These are phyloP conservation scores for Synaphobranchus kaupii DNA, from an alignment of 2,797 vertebrate genomes.

Conservation along the genomic window DNA sequence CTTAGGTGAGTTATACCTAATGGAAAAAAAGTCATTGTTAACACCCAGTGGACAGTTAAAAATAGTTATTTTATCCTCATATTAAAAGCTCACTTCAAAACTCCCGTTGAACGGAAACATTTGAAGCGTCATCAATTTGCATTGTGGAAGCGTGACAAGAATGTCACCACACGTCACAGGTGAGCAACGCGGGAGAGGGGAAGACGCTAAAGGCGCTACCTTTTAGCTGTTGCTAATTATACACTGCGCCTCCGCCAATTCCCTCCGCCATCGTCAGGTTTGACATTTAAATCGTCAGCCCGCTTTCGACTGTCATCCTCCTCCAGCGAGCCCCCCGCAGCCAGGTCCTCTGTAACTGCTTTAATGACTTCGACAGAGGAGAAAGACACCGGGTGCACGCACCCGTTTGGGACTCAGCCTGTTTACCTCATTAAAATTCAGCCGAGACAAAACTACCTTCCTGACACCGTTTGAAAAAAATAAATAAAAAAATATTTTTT, in stretches of 20 bases:
- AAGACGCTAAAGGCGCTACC: slow-evolving; percentile 19
- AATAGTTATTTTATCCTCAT: not conserved
- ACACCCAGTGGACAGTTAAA: not conserved
- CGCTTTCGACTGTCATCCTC: slow-evolving; percentile 46
- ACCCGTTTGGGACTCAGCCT: not conserved
- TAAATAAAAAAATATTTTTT: not conserved
- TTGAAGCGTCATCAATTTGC: slow-evolving; percentile 38
- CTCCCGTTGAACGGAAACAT: slow-evolving; percentile 27
- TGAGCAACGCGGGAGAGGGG: slow-evolving; percentile 24
- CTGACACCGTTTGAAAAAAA: not conserved
- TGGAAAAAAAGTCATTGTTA: not conserved
- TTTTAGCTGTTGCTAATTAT: slow-evolving; percentile 50
- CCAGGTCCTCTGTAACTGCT: slow-evolving; percentile 45
- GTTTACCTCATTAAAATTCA: slow-evolving; percentile 29
- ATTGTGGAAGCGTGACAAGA: slow-evolving; percentile 30
- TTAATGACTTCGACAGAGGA: slow-evolving; percentile 44
- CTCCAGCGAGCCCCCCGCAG: slow-evolving; percentile 40
- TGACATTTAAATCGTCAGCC: slow-evolving; percentile 59
- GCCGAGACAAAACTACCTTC: not conserved
- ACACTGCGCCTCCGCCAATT: slow-evolving; percentile 44
- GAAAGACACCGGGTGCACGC: not conserved
- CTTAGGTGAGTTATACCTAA: not conserved
- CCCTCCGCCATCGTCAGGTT: slow-evolving; percentile 41
- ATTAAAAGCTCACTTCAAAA: slow-evolving; percentile 30
- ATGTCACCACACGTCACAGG: slow-evolving; percentile 45